Evolutionary conservation across 1,140 invertebrate species (phyloP).

Genomic region (Euborellia annulipes): DNA sequence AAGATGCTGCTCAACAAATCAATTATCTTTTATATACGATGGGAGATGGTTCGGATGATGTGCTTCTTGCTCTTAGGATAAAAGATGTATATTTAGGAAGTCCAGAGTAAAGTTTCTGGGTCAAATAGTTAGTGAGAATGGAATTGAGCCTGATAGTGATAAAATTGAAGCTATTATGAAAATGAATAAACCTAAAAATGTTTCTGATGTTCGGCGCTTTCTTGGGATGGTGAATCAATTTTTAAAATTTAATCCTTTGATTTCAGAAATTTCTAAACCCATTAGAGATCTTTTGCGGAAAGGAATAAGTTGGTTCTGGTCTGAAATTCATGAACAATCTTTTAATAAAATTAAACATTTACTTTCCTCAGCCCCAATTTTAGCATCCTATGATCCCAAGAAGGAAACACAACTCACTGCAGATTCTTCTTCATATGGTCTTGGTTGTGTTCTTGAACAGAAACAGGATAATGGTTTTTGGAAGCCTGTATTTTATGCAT

Average conservation of each 20-base stretch:
- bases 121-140: slow-evolving; percentile 19
- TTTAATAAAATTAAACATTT: slow-evolving; percentile 20
- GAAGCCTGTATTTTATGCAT: no score
- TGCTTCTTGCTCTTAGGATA: no score
- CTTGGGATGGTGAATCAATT: slow-evolving; percentile 15
- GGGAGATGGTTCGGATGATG: no score
- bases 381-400: slow-evolving; percentile 21
- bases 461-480: no score
- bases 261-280: no score
- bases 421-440: no score
- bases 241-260: neutral
- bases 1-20: no score
- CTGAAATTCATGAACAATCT: slow-evolving; percentile 17
- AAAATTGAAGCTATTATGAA: slow-evolving; percentile 17
- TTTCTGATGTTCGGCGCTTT: slow-evolving; percentile 22
- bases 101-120: slow-evolving; percentile 20
- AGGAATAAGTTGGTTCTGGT: slow-evolving; percentile 20
- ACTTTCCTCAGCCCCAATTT: slow-evolving; percentile 7
- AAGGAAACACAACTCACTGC: no score
- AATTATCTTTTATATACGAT: no score
- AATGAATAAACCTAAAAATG: slow-evolving; percentile 17
- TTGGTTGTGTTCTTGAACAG: no score
- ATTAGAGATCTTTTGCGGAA: slow-evolving; percentile 25
- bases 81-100: slow-evolving; percentile 9
- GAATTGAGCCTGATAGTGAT: slow-evolving; percentile 19